Conservation (phyloP, 2,888 invertebrate genomes). For the Hirtodrosophila alboralis region DNA sequence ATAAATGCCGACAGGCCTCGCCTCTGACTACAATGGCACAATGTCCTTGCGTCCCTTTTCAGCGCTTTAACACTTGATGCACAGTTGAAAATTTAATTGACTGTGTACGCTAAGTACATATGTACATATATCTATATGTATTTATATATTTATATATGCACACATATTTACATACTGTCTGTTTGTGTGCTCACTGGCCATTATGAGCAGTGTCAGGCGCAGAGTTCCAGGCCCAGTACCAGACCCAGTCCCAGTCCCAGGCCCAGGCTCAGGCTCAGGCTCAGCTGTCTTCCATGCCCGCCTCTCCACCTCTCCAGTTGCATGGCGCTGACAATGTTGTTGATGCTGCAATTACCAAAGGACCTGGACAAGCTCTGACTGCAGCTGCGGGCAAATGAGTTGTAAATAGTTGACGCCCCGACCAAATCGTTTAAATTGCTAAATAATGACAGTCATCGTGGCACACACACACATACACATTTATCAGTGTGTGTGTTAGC, state of each 20-base stretch:
- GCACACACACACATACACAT: slow-evolving; percentile 11
- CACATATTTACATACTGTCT: neutral
- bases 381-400: slow-evolving; percentile 58
- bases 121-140: slow-evolving; percentile 25
- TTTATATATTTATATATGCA: slow-evolving; percentile 7
- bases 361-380: slow-evolving; percentile 17
- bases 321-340: slow-evolving; percentile 28
- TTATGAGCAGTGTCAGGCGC: slow-evolving; percentile 48
- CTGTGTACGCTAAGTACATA: slow-evolving; percentile 52
- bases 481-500: slow-evolving; percentile 4
- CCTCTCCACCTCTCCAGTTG: neutral
- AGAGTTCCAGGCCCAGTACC: slow-evolving; percentile 3
- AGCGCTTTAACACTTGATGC: slow-evolving; percentile 67
- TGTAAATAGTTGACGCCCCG: slow-evolving; percentile 62
- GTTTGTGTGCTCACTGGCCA: slow-evolving; percentile 44
- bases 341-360: slow-evolving; percentile 56
- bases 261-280: neutral
- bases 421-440: slow-evolving; percentile 73
- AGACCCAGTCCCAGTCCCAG: slow-evolving; percentile 1
- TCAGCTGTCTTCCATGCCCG: neutral
- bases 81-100: slow-evolving; percentile 74
- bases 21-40: neutral
- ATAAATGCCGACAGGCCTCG: slow-evolving; percentile 47
- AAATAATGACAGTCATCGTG: slow-evolving; percentile 67
- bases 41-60: slow-evolving; percentile 9